These are phyloP conservation scores for Penaeus japonicus DNA, from an alignment of 1,140 invertebrate genomes.

Conservation along the genomic window DNA sequence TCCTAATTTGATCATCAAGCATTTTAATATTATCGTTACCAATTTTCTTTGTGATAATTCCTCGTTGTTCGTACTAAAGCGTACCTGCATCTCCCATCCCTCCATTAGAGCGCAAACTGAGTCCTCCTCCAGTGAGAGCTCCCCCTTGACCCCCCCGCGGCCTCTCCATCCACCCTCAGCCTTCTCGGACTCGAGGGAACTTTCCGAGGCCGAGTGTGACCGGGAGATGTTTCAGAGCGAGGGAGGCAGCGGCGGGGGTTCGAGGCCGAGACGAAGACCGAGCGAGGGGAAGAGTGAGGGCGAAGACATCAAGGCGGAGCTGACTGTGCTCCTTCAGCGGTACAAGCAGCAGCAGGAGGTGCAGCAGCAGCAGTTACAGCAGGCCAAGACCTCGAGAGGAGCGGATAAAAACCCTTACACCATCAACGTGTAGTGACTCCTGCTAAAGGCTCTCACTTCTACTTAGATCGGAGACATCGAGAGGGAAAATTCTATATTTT, in stretches of 20 bases:
- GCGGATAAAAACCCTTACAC: neutral
- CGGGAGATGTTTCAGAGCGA: neutral
- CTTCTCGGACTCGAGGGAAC: slow-evolving; percentile 39
- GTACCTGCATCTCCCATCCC: neutral
- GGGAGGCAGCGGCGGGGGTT: neutral
- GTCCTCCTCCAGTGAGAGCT: slow-evolving; percentile 32
- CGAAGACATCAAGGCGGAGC: neutral
- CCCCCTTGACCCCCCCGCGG: slow-evolving; percentile 35
- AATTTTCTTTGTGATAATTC: too few species aligned
- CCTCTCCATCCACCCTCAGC: slow-evolving; percentile 41
- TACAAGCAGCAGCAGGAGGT: neutral
- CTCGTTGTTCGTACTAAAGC: too few species aligned
- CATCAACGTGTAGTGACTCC: neutral
- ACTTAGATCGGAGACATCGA: neutral
- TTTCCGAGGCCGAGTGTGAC: slow-evolving; percentile 45
- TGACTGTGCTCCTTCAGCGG: neutral
- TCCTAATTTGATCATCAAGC: too few species aligned
- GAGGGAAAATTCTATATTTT: neutral
- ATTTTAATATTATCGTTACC: too few species aligned
- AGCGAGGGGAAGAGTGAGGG: neutral
- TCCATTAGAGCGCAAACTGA: slow-evolving; percentile 17
- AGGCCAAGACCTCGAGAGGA: too few species aligned
- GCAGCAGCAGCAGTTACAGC: neutral
- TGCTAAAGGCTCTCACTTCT: neutral
- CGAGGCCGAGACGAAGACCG: neutral